Percentiles rank a stretch among this genome's conserved stretches.
These are phyloP conservation scores for Drosophila melanica DNA, from an alignment of 1,140 invertebrate species.

Conservation along the genomic window DNA sequence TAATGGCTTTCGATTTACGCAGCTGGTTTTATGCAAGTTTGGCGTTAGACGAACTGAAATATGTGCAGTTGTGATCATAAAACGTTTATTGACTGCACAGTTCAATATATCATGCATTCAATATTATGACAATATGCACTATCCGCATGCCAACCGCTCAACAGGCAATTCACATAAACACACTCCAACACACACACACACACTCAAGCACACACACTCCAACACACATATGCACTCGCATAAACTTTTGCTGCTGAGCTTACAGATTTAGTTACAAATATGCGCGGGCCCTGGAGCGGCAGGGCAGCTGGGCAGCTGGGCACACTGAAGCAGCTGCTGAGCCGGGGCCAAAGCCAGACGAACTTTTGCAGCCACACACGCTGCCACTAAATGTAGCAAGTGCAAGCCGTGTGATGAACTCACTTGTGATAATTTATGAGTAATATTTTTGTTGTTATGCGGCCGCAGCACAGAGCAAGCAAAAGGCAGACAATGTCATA, in stretches of 20 bases:
- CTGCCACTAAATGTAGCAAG: conserved; percentile 36
- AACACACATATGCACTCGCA: conserved; percentile 22
- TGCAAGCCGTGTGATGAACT: conserved; percentile 72
- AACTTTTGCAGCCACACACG: conserved; percentile 64
- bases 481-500: too few species aligned
- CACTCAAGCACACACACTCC: conserved; percentile 10
- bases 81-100: conserved; percentile 80
- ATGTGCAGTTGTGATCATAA: conserved; percentile 74
- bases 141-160: conserved; percentile 29
- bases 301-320: not conserved
- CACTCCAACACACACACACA: conserved; percentile 16
- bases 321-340: conserved; percentile 36
- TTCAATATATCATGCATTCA: conserved; percentile 81
- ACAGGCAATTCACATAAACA: conserved; percentile 44
- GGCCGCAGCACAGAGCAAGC: conserved; percentile 4
- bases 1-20: conserved; percentile 18
- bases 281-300: conserved; percentile 21
- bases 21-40: conserved; percentile 45
- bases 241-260: conserved; percentile 63
- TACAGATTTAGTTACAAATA: conserved; percentile 69
- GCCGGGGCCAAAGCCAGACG: conserved; percentile 39
- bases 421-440: conserved; percentile 75
- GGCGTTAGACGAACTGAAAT: conserved; percentile 39
- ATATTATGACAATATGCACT: conserved; percentile 79
- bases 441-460: conserved; percentile 72